These are phyloP conservation scores for Stichodactyla mertensii DNA, from an alignment of 64 coral and sea anemone species.

Conservation along the genomic window DNA sequence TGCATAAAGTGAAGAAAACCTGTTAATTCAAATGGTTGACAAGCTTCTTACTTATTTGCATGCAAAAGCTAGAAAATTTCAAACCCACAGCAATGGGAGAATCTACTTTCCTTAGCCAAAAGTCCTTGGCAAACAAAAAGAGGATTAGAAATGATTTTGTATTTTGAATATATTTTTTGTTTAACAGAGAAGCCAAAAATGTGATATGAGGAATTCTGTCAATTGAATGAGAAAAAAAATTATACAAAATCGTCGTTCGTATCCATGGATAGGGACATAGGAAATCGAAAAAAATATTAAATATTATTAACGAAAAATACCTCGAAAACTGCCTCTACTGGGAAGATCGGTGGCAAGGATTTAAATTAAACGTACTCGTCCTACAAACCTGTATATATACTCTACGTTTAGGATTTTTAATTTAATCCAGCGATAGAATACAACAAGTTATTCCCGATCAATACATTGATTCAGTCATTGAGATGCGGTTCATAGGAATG, in stretches of 20 bases:
- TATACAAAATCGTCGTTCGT: not conserved
- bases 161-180: slow-evolving; percentile 11
- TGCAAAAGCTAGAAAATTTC: not conserved
- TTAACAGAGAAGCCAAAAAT: slow-evolving; percentile 19
- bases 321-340: not conserved
- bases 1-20: slow-evolving; percentile 1
- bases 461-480: not conserved
- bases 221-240: slow-evolving; percentile 6
- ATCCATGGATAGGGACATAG: not conserved
- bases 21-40: not conserved
- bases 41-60: not conserved
- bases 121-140: not conserved
- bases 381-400: slow-evolving; percentile 3
- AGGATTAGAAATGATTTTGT: not conserved
- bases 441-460: not conserved
- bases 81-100: not conserved
- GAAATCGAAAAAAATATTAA: slow-evolving; percentile 9
- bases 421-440: not conserved
- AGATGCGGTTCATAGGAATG: not conserved
- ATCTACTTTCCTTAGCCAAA: not conserved
- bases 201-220: slow-evolving; percentile 10
- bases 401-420: not conserved
- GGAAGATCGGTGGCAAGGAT: not conserved
- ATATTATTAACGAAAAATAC: not conserved
- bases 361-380: not conserved